Base-by-base conservation (phyloP, 1,140 invertebrate species). In the Coelopa frigida region DNA sequence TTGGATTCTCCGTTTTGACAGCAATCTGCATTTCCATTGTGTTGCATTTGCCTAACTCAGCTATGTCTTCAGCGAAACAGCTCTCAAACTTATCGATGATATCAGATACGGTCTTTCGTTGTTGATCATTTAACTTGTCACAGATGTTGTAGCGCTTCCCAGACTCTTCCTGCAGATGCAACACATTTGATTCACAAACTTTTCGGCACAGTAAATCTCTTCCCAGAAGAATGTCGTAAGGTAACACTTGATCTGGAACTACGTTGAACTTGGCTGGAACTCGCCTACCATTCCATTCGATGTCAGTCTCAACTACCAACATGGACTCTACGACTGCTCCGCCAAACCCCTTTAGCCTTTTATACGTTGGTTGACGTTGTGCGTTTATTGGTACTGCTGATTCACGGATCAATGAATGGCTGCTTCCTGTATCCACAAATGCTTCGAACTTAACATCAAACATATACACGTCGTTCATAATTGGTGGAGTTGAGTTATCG, bases 1-100 rank as follows among this genome's bases (percentile, higher is more conserved):
- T 53, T 14, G 53, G 55, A 11, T 15, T 12, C 10, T 47, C 21
- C 11, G 31, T 22, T 17, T 17, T 26, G 48, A 33, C 52, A 18
- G 49, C 5, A 17, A 46, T 37, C n/a, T 39, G 11, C 33, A 29
- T 38, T 12, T 15, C 14, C 11, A 24, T 17, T 5, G n/a, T 39
- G 24, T 38, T 39, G 23, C 44, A 46, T 29, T 36, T n/a, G n/a
- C 29, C 31, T 11, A 44, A 21, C 14, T 26, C 14, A 14, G 1
- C 10, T n/a, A 44, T 10, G 3, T 18, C 29, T 20, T 44, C 42
- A 8, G 26, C 27, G 35, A 44, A 44, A 21, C 42, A 44, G 3
- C 14, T 20, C 5, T 44, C 31, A 20, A 18, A 32, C 6, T 21
- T 18, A 5, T 31, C 12, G 12, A 32, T 5, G 17, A 33, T 4